Evolutionary conservation across 2,113 vertebrate genomes (phyloP).

Genomic region (Chionis minor): DNA sequence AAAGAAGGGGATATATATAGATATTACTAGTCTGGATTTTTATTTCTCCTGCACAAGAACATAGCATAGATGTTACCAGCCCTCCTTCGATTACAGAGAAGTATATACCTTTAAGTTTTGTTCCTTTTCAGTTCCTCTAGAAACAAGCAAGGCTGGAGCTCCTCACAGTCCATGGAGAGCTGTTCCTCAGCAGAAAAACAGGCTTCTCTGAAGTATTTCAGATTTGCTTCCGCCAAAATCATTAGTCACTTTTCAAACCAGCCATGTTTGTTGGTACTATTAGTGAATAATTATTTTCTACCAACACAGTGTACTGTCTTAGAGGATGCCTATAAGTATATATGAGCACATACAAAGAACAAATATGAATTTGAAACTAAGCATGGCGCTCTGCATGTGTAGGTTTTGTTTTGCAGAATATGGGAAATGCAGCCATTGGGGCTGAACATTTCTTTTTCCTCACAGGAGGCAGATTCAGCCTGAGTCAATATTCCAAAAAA

Average conservation of each 20-base stretch:
- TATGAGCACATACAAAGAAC: not conserved
- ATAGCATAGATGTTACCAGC: not conserved
- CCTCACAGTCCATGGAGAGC: not conserved
- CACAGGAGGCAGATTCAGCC: conserved; percentile 7
- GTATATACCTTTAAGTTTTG: not conserved
- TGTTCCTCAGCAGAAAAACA: not conserved
- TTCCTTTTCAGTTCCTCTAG: not conserved
- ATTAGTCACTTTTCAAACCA: not conserved
- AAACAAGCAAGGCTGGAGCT: not conserved
- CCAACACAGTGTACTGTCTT: not conserved
- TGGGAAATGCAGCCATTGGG: not conserved
- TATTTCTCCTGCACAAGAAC: not conserved
- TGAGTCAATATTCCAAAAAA: not conserved
- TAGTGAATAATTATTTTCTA: not conserved
- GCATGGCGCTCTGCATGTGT: not conserved
- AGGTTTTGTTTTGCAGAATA: not conserved
- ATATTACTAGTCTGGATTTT: not conserved
- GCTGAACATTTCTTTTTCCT: not conserved
- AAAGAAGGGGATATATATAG: not conserved
- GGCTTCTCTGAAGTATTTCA: not conserved
- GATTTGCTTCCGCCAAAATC: not conserved
- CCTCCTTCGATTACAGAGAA: not conserved
- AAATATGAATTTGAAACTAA: not conserved
- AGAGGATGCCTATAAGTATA: not conserved
- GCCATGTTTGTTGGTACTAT: not conserved